Base-by-base conservation (phyloP, 2,797 vertebrate genomes). In the Mycteria americana region DNA sequence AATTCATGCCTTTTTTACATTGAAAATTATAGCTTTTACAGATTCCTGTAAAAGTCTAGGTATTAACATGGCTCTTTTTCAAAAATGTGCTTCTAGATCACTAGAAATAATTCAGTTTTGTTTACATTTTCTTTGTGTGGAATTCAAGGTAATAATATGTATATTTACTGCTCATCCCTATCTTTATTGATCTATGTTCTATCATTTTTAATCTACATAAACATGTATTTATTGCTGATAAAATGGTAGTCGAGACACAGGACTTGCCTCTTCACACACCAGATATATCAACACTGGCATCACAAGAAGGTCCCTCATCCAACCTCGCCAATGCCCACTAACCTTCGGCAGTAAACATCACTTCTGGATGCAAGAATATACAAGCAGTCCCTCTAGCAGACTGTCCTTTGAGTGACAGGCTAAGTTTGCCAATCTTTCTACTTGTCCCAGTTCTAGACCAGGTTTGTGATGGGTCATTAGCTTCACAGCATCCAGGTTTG, bases 21-120 rank as follows among this genome's bases (percentile, higher is more conserved):
- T 91, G 84, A 94, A 96, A 96, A 97, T 94, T 95, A 97, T 11
- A 96, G 89, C 79, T 94, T 94, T 91, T 70, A 86, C 31, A 72
- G 85, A 91, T 91, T 93, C 69, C 79, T 76, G 63, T 91, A 91
- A 96, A 93, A 1, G 17, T 62, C 31, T 46, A 84, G 73, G 82
- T 53, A 96, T 81, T 87, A 86, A 92, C 81, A 65, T 79, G 79
- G 63, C 18, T 64, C 16, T 85, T 85, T 78, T 69, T 73, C 69
- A 90, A 93, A 93, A 89, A 91, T 25, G 13, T 90, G 41, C 63
- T 84, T 67, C 59, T 37, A 50, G 33, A 82, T 60, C 54, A 76
- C 85, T 69, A 91, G 90, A 97, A 96, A 86, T 84, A 92, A 64
- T 81, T 92, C 54, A 63, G 18, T 78, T 77, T 30, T 76, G 19